A percentile compares a stretch with the other conserved stretches of the same genome.
Conservation (phyloP, 2,888 invertebrate genomes). For the Drosophila lutescens region DNA sequence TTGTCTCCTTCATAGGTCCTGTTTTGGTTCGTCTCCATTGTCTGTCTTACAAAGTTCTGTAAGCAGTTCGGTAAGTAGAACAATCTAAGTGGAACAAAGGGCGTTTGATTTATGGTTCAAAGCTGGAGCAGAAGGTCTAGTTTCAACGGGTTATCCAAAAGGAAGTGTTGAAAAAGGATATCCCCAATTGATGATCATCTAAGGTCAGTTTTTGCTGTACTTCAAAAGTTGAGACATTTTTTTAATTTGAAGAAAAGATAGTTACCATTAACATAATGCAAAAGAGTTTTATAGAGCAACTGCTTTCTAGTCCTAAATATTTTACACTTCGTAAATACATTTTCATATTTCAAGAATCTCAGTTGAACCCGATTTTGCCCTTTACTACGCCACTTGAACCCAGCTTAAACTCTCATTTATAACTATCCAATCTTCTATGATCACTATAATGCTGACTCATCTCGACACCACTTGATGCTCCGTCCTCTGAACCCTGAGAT, state of each 20-base stretch:
- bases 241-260: no score
- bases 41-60: conserved; percentile 47
- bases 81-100: conserved; percentile 23
- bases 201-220: not conserved
- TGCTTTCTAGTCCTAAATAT: no score
- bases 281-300: no score
- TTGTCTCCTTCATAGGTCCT: conserved; percentile 12
- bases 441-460: conserved; percentile 25
- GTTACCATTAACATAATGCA: no score
- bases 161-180: not conserved
- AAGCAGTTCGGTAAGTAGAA: conserved; percentile 41
- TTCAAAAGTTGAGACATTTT: not conserved
- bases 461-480: conserved; percentile 47
- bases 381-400: conserved; percentile 19
- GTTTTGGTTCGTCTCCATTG: conserved; percentile 12
- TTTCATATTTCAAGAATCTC: no score
- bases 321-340: not conserved
- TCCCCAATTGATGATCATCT: not conserved
- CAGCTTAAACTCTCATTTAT: conserved; percentile 33
- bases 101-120: conserved; percentile 26
- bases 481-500: conserved; percentile 52
- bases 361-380: not conserved
- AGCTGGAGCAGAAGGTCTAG: conserved; percentile 5
- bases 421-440: conserved; percentile 11
- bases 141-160: not conserved